A percentile compares a stretch with the other conserved stretches of the same genome.
phyloP scores from a whole-genome alignment of 2,113 vertebrate species.

The Axis porcinus region DNA sequence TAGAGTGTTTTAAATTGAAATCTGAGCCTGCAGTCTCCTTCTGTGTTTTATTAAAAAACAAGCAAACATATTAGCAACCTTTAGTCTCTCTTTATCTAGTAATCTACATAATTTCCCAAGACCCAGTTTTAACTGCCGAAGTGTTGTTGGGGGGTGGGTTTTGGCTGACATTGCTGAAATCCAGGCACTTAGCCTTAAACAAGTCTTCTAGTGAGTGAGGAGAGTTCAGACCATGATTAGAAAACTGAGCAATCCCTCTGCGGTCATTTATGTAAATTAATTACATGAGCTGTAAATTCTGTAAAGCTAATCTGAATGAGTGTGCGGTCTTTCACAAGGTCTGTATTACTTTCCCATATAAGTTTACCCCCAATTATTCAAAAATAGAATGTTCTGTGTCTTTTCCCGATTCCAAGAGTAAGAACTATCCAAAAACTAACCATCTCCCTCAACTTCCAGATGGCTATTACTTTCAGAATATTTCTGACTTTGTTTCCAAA shows the following conservation, averaged over 20 bases:
- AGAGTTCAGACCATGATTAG: not conserved
- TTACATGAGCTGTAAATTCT: not conserved
- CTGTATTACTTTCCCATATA: not conserved
- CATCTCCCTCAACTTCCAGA: not conserved
- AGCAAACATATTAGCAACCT: not conserved
- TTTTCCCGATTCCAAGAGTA: not conserved
- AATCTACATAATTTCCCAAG: not conserved
- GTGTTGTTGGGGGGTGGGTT: not conserved
- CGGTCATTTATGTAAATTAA: not conserved
- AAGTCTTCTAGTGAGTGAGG: not conserved
- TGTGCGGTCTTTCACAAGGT: not conserved
- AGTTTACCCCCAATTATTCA: not conserved
- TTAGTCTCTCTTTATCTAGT: not conserved
- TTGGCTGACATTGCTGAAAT: not conserved
- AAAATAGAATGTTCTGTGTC: not conserved
- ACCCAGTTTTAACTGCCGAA: not conserved
- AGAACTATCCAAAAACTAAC: not conserved
- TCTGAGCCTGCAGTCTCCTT: not conserved
- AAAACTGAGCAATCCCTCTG: not conserved
- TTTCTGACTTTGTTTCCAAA: not conserved
- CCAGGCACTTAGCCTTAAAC: not conserved
- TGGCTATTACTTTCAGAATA: not conserved
- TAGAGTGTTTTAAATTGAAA: conserved; percentile 2
- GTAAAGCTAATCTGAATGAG: not conserved
- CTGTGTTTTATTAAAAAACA: not conserved